A percentile compares a stretch with the other conserved stretches of the same genome.
phyloP scores from a whole-genome alignment of 2,888 invertebrate genomes.

The Yponomeuta malinellus region DNA sequence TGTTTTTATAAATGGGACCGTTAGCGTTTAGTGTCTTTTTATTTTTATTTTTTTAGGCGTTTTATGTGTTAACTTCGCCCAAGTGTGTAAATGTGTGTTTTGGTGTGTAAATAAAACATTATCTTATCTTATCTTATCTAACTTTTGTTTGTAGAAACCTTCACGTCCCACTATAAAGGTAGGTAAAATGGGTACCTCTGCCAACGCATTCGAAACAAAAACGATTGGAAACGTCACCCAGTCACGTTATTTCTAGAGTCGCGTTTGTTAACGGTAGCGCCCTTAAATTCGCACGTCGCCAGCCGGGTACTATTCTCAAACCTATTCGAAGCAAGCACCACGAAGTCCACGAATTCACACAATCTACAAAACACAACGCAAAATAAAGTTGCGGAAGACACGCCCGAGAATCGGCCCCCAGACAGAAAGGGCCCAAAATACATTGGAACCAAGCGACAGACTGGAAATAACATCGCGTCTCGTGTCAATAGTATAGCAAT shows the following conservation, averaged over 20 bases:
- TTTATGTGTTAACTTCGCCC: no score
- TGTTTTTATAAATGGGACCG: no score
- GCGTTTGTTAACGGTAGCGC: slow-evolving; percentile 32
- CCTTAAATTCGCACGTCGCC: slow-evolving; percentile 70
- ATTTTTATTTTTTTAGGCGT: no score
- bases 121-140: no score
- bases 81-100: no score
- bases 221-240: neutral
- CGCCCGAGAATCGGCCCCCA: slow-evolving; percentile 17
- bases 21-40: no score
- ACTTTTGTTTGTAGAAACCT: no score
- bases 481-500: slow-evolving; percentile 27
- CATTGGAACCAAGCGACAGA: slow-evolving; percentile 60
- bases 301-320: slow-evolving; percentile 16
- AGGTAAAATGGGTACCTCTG: neutral
- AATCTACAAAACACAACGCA: neutral
- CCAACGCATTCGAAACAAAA: neutral
- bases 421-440: slow-evolving; percentile 69
- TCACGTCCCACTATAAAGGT: no score
- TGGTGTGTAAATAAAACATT: no score
- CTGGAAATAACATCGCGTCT: slow-evolving; percentile 57
- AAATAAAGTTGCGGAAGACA: neutral
- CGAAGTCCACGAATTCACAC: neutral
- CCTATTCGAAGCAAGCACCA: slow-evolving; percentile 21
- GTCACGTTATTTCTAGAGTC: slow-evolving; percentile 5